Evolutionary conservation across 2,113 vertebrate species (phyloP), one percentile per base, ranked within the genome.

Genomic region (Zapornia atra): DNA sequence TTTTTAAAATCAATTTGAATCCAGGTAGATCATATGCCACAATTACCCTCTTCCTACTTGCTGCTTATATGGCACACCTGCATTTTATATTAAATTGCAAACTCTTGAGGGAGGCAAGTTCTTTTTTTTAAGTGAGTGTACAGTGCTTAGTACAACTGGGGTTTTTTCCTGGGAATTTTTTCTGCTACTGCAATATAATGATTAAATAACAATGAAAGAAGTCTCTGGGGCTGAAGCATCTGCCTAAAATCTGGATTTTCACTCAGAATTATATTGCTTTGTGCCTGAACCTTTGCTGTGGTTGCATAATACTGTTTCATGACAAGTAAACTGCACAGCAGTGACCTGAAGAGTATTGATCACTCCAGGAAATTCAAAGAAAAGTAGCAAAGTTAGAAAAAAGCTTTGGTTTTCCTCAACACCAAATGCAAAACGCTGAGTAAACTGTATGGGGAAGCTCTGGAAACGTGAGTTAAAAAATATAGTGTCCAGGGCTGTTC

Each of bases 121-220:
- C 44, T 86, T 92, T 82, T 82, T 88, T 86, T 89, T 76, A 63
- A 40, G 34, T 89, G 25, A 4, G 29, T 61, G 33, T 87, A 53
- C 25, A 70, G 10, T 80, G 31, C 56, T 54, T 96, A 29, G 57
- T 76, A 77, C 36, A 2, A 2, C 78, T 94, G 79, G 66, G 82
- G 40, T 53, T 90, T 21, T 79, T 94, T 86, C 46, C 16, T 20
- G 31, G 56, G 81, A 65, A 86, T 93, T 94, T 91, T 82, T 36
- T 72, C 78, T 90, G 71, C 75, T 91, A 33, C 66, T 93, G 75
- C 70, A 86, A 73, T 73, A 36, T 71, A 76, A 76, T 69, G 61
- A 94, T 94, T 91, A 95, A 96, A 92, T 94, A 85, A 87, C 81
- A 91, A 46, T 12, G 24, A 89, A 94, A 79, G 44, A 50, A 84